Base-by-base conservation (phyloP, 2,888 invertebrate species). In the Agonum fuliginosum region DNA sequence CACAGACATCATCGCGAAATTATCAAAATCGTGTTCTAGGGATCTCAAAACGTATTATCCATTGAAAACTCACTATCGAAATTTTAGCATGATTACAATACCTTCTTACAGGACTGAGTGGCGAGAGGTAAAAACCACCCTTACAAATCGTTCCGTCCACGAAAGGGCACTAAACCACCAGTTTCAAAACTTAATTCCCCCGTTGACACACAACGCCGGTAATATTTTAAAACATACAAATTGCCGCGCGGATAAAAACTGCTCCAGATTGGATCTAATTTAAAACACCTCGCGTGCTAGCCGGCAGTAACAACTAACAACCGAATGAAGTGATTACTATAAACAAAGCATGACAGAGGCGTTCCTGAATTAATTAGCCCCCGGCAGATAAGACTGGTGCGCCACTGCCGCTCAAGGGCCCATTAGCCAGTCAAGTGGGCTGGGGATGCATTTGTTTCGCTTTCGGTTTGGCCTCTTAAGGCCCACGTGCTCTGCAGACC, bases 221-320 rank as follows among this genome's bases (percentile, higher is more conserved):
- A 62, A 62, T 62, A 62, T 62, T 62, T 62, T 62, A 27, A 30
- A 62, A 27, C 54, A 62, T 62, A 62, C 58, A 62, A 62, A 62
- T 62, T 62, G 17, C 30, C 1, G 3, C 6, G 30, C 12, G 14
- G 27, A 12, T 62, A 62, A 62, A 62, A 62, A 62, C 24, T 4
- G 58, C 58, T 62, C 30, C 6, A 8, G 58, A 62, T 62, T 30
- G 30, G 30, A 62, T 62, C 58, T 62, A 62, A 62, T 62, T 62
- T 30, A 62, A 54, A 54, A 54, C 24, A 24, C 54, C 22, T 54
- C 54, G 54, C 54, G 54, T 54, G 54, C 20, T 12, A n/a, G 37
- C 3, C 12, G 37, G 10, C 37, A 37, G 22, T 24, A n/a, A n/a
- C 54, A 22, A n/a, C n/a, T n/a, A n/a, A n/a, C 8, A 34, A 54